Evolutionary conservation across 2,888 invertebrate species (phyloP).

Genomic region (Acanthopleura granulata): DNA sequence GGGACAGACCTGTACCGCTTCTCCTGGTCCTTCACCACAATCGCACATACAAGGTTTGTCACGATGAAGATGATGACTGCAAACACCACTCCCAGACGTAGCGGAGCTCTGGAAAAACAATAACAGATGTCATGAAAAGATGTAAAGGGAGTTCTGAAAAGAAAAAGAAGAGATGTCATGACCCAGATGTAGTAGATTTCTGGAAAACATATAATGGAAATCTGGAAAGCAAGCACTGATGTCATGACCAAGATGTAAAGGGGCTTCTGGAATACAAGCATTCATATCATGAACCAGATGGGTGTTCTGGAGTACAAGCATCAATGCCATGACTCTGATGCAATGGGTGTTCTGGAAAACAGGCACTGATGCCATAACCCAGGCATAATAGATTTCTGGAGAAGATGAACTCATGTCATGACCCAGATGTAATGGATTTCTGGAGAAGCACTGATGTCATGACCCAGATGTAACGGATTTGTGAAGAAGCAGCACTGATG

Average conservation of each 20-base stretch:
- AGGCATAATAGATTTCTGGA: neutral
- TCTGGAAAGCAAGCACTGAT: too few relatives aligned
- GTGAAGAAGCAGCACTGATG: too few relatives aligned
- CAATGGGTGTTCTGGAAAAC: neutral
- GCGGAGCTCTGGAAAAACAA: conserved; percentile 41
- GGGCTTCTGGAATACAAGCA: too few relatives aligned
- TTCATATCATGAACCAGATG: too few relatives aligned
- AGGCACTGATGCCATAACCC: neutral
- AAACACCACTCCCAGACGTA: conserved; percentile 48
- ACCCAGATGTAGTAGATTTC: neutral
- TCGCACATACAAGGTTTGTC: conserved; percentile 60
- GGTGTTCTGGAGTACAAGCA: neutral
- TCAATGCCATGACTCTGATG: neutral
- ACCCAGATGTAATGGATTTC: too few relatives aligned
- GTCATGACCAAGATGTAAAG: too few relatives aligned
- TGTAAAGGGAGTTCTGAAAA: neutral
- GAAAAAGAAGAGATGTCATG: neutral
- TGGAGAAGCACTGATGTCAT: too few relatives aligned
- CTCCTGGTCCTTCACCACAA: conserved; percentile 47
- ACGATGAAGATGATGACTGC: conserved; percentile 56
- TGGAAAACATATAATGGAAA: neutral
- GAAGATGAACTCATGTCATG: too few relatives aligned
- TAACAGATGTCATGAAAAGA: neutral
- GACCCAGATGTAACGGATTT: too few relatives aligned
- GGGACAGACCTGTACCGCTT: conserved; percentile 40